A percentile compares a stretch with the other conserved stretches of the same genome.
phyloP scores from a whole-genome alignment of 1,140 invertebrate genomes.

The Drosophila azteca region DNA sequence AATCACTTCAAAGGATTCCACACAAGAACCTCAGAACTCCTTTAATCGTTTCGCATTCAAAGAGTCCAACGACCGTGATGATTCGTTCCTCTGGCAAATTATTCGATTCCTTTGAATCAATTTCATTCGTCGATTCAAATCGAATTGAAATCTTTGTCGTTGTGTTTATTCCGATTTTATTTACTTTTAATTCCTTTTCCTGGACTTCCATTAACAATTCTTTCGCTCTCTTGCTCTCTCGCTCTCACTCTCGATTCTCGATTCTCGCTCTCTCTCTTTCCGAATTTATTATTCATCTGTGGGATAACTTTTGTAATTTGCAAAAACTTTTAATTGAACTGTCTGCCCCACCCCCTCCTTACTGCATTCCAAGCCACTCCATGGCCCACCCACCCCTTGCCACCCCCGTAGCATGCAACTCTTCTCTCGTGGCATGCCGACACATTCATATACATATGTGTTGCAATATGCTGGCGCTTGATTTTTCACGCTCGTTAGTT shows the following conservation, averaged over 20 bases:
- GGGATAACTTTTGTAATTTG: constrained; percentile 58
- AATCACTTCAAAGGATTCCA: too few relatives aligned
- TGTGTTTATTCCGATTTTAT: constrained; percentile 14
- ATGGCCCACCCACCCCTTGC: too few relatives aligned
- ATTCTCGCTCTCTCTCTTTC: background rate
- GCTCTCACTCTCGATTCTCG: too few relatives aligned
- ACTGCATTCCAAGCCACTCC: constrained; percentile 5
- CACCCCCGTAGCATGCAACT: background rate
- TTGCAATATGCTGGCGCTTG: constrained; percentile 70
- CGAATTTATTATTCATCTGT: constrained; percentile 57
- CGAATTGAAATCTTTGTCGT: constrained; percentile 14
- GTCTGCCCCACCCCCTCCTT: constrained; percentile 8
- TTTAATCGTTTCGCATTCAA: too few relatives aligned
- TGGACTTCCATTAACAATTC: constrained; percentile 39
- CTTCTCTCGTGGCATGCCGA: background rate
- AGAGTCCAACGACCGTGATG: too few relatives aligned
- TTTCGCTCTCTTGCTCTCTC: background rate
- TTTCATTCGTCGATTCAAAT: background rate
- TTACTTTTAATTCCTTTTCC: constrained; percentile 46
- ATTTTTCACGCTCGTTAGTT: constrained; percentile 79
- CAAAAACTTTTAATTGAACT: constrained; percentile 58
- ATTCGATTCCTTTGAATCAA: too few relatives aligned
- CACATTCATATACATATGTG: constrained; percentile 31
- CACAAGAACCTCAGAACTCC: too few relatives aligned
- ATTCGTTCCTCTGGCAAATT: too few relatives aligned